Base-by-base conservation (phyloP, 2,113 vertebrate genomes). In the Thryonomys swinderianus region DNA sequence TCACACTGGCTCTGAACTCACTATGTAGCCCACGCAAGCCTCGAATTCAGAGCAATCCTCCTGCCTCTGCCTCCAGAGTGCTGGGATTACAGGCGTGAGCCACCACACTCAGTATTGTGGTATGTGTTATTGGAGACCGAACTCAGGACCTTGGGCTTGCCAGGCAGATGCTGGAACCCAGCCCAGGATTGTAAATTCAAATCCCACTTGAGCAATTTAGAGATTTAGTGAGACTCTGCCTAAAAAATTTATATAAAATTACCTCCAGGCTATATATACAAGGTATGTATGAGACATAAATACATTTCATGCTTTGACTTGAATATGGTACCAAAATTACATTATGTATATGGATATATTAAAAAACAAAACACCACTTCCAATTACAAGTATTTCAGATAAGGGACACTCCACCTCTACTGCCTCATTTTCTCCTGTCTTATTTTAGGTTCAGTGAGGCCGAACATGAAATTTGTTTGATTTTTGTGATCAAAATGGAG, bases 401-500 rank as follows among this genome's bases (percentile, higher is more conserved):
- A 73, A 45, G 17, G 30, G 17, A n/a, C 59, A 73, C 23, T 51
- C 53, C n/a, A 10, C 11, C 32, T 45, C 64, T 61, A 64, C 45
- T 40, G 23, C 18, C 73, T 94, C 40, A 76, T 76, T 64, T 94
- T 94, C 78, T 37, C 42, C 8, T 90, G 88, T 88, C 88, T 81
- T 78, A 81, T n/a, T 93, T 85, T 51, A 51, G 61, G 53, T 40
- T 94, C 32, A 57, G 18, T 64, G 40, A 73, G 25, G n/a, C 37
- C n/a, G n/a, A 79, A 21, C 9, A 71, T 66, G 34, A 85, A 76
- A 21, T 53, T 40, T 90, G 67, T 59, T 40, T 79, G 76, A 74
- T 10, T 14, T 92, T 92, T 67, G 55, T 80, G 82, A 87, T 81
- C 78, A 76, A 74, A 73, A 66, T 13, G 59, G 53, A 88, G 37